phyloP scores from a whole-genome alignment of 2,113 vertebrate genomes.

The Lophochroa leadbeateri region DNA sequence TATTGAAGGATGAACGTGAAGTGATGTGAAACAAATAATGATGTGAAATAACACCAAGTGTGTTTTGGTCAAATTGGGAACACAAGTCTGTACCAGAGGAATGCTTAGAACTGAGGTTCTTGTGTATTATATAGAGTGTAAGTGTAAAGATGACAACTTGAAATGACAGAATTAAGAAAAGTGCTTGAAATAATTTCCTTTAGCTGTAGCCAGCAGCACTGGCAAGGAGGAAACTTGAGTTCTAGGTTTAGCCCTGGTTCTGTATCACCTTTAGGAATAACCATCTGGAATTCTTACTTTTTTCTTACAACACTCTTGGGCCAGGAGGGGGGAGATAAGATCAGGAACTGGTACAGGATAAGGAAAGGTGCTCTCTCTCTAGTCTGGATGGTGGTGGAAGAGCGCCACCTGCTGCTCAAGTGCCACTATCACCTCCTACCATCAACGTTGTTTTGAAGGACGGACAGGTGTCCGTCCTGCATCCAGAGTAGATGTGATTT shows the following conservation, averaged over 20 bases:
- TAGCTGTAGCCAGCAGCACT: background rate
- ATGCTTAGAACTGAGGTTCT: background rate
- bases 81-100: background rate
- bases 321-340: background rate
- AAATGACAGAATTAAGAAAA: background rate
- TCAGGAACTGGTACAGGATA: background rate
- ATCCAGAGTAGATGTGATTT: accelerated
- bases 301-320: background rate
- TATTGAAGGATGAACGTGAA: background rate
- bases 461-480: accelerated
- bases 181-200: background rate
- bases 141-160: background rate
- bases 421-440: accelerated
- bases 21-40: background rate
- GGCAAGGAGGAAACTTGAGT: background rate
- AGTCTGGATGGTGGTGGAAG: accelerated
- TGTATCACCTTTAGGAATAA: background rate
- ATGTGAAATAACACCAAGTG: background rate
- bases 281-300: background rate
- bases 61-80: background rate
- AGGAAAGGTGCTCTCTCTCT: no score
- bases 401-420: background rate
- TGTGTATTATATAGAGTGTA: accelerated
- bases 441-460: accelerated
- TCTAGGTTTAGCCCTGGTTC: background rate